Conservation (phyloP, 2,888 invertebrate genomes). For the Diarsia brunnea region DNA sequence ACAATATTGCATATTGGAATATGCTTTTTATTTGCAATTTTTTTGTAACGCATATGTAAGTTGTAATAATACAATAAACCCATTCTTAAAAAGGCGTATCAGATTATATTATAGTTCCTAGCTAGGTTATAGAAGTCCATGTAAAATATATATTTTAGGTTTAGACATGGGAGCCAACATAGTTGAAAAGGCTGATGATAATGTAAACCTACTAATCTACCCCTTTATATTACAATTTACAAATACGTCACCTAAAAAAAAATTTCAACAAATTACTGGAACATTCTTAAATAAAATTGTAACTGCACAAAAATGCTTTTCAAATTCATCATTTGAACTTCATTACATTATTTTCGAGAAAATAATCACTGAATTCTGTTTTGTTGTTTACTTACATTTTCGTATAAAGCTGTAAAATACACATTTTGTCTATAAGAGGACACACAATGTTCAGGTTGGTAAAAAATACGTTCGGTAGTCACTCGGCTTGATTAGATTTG, state of each 20-base stretch:
- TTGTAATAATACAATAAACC: neutral
- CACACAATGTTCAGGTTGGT: neutral
- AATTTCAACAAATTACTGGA: constrained; percentile 15
- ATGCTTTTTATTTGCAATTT: constrained; percentile 6
- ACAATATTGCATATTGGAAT: constrained; percentile 38
- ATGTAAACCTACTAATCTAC: neutral
- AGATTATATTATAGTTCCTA: neutral
- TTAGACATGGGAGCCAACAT: neutral
- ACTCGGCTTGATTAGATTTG: neutral
- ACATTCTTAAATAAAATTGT: constrained; percentile 31
- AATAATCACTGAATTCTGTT: constrained; percentile 68
- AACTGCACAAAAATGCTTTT: constrained; percentile 42
- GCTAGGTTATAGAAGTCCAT: too few relatives aligned
- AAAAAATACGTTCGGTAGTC: neutral
- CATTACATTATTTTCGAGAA: constrained; percentile 67
- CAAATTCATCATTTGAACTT: constrained; percentile 61
- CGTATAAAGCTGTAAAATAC: neutral
- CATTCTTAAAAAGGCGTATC: neutral
- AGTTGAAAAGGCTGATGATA: neutral
- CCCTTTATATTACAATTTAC: neutral
- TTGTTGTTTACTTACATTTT: constrained; percentile 16
- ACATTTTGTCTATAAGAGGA: neutral
- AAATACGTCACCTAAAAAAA: constrained; percentile 9
- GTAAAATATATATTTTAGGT: too few relatives aligned
- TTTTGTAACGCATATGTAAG: neutral